Evolutionary conservation across 2,888 invertebrate genomes (phyloP), one percentile per base, ranked within the genome.

Genomic region (Crioceris asparagi): DNA sequence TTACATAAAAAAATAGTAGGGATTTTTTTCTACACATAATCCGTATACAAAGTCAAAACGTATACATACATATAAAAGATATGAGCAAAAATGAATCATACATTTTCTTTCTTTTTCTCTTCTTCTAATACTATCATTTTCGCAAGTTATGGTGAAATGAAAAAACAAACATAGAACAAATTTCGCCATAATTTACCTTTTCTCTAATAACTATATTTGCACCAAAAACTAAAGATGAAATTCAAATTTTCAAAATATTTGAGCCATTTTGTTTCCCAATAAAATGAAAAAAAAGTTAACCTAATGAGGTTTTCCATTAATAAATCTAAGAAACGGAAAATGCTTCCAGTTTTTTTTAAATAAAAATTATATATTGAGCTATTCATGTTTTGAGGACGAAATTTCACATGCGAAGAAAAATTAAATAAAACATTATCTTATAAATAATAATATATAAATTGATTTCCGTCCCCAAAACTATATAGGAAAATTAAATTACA

Each of bases 161-260:
- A 34, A 36, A 36, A 30, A 8, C 29, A 35, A 17, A 30, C 18
- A 23, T 17, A 17, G n/a, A 6, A 32, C 36, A 36, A 38, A 35
- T 34, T 37, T 39, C 30, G 26, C 33, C 33, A 32, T 38, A 27
- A 32, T 34, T 31, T 32, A 34, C 25, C 30, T 44, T 44, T n/a
- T n/a, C n/a, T n/a, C n/a, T 25, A 11, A 46, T 43, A 43, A 44
- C 46, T 48, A 49, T 49, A 52, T 52, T 52, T 50, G 50, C 51
- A 52, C 50, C 50, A 42, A 49, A 38, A 50, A 51, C 46, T 48
- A 46, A 49, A 48, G 34, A 35, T 14, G 17, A 29, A 14, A 14
- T 25, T 8, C 21, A 21, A 21, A 21, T 7, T 21, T 21, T 21
- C 21, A 21, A 21, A 7, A 6, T 7, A 21, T 7, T 21, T 21